phyloP scores from a whole-genome alignment of 2,797 vertebrate genomes.

The Mus caroli region DNA sequence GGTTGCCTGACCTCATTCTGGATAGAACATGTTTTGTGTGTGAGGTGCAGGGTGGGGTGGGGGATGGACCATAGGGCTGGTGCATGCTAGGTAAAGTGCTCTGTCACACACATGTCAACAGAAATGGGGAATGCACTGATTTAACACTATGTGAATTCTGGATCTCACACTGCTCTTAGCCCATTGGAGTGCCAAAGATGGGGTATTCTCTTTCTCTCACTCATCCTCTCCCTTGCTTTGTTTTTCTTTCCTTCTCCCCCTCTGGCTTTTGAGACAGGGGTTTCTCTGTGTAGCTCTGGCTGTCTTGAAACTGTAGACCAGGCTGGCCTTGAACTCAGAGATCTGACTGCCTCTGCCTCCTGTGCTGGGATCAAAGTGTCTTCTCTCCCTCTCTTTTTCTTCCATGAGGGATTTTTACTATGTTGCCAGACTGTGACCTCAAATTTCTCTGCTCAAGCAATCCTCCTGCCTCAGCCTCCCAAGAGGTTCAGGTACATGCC shows the following conservation, averaged over 20 bases:
- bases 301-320: background rate
- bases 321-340: background rate
- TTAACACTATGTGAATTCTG: background rate
- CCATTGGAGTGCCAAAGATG: background rate
- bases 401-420: background rate
- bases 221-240: accelerated
- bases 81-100: background rate
- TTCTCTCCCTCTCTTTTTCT: background rate
- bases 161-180: background rate
- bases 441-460: background rate
- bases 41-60: no score
- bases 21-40: background rate
- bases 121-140: background rate
- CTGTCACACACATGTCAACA: background rate
- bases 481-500: background rate
- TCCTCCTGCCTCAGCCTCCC: background rate
- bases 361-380: background rate
- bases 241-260: no score
- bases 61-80: background rate
- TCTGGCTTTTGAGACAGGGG: background rate
- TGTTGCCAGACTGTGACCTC: background rate
- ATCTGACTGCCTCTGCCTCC: background rate
- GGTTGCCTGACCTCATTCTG: background rate
- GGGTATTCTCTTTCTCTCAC: background rate
- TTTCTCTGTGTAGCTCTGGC: background rate